phyloP scores from a whole-genome alignment of 2,113 vertebrate genomes.

The Platanista minor region DNA sequence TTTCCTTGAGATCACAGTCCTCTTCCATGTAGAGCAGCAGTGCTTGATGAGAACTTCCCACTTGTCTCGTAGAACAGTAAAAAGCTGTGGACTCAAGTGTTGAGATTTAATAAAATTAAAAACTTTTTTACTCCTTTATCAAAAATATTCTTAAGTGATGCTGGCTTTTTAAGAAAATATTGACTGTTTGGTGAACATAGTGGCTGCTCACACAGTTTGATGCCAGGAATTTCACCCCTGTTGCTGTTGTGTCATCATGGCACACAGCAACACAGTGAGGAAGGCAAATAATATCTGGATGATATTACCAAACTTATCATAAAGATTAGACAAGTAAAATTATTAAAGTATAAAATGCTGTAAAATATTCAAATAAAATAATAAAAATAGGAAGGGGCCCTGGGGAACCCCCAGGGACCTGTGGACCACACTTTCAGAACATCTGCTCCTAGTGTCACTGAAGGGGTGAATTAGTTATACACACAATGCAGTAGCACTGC shows the following conservation, averaged over 20 bases:
- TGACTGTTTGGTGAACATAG: background rate
- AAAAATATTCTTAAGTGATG: background rate
- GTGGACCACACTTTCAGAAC: background rate
- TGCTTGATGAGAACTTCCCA: background rate
- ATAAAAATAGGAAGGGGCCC: background rate
- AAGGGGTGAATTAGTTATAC: background rate
- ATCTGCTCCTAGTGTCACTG: background rate
- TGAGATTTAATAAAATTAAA: background rate
- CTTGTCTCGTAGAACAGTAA: background rate
- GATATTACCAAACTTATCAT: background rate
- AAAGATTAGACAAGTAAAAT: background rate
- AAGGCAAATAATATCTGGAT: background rate
- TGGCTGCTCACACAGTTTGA: background rate
- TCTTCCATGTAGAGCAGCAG: background rate
- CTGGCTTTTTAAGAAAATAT: background rate
- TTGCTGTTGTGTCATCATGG: background rate
- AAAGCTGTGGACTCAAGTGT: background rate
- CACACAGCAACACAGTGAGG: background rate
- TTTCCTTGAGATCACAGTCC: background rate
- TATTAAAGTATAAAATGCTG: background rate
- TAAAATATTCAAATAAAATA: background rate
- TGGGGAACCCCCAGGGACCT: background rate
- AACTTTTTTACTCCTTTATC: background rate
- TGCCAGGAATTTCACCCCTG: background rate
- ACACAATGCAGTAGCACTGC: background rate